phyloP scores from a whole-genome alignment of 2,113 vertebrate genomes.

The Aspiorhynchus laticeps region DNA sequence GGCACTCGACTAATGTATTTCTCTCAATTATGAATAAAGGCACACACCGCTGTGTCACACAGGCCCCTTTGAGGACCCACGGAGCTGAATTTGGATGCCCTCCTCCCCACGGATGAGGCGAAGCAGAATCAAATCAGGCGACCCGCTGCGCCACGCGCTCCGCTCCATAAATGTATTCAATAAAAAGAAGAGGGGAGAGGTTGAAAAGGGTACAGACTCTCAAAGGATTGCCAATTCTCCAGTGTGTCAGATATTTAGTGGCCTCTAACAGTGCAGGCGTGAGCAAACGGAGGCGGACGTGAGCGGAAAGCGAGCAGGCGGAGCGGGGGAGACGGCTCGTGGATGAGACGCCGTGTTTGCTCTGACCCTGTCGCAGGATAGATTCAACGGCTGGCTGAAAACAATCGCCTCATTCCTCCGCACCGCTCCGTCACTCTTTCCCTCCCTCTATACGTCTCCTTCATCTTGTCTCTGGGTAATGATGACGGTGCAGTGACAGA shows the following conservation, averaged over 20 bases:
- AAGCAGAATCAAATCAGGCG: slow-evolving; percentile 57
- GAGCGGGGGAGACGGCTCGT: neutral
- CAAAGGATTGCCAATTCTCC: slow-evolving; percentile 58
- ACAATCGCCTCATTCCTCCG: neutral
- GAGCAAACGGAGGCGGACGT: slow-evolving; percentile 53
- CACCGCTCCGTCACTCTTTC: neutral
- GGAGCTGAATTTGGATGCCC: slow-evolving; percentile 42
- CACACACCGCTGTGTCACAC: slow-evolving; percentile 43
- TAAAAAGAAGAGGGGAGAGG: slow-evolving; percentile 56
- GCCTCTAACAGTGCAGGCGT: slow-evolving; percentile 51
- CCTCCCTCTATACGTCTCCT: neutral
- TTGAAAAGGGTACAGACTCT: slow-evolving; percentile 58
- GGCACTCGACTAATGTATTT: slow-evolving; percentile 15
- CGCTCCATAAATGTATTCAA: slow-evolving; percentile 58
- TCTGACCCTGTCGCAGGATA: slow-evolving; percentile 47
- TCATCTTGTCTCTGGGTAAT: slow-evolving; percentile 9
- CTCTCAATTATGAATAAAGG: slow-evolving; percentile 45
- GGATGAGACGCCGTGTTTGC: slow-evolving; percentile 41
- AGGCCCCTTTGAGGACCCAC: slow-evolving; percentile 38
- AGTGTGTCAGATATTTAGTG: slow-evolving; percentile 58
- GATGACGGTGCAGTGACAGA: slow-evolving; percentile 45
- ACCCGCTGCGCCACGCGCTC: slow-evolving; percentile 51
- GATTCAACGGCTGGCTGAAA: slow-evolving; percentile 52
- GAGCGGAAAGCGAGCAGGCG: slow-evolving; percentile 49
- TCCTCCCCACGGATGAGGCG: slow-evolving; percentile 8